A percentile compares a stretch with the other conserved stretches of the same genome.
phyloP scores from a whole-genome alignment of 2,888 invertebrate species.

The Caenorhabditis doughertyi region DNA sequence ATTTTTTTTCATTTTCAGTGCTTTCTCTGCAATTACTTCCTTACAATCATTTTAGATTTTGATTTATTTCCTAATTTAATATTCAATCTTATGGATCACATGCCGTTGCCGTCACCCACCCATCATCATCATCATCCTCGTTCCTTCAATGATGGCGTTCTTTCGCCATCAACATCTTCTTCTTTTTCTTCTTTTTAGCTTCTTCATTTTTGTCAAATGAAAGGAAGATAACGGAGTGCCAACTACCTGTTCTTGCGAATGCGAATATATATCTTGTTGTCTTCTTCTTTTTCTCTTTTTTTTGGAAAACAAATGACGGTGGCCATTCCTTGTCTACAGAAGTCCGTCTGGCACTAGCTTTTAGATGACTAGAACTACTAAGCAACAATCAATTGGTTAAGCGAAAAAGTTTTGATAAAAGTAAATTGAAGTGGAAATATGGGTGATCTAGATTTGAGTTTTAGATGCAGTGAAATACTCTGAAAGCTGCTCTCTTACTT shows the following conservation, averaged over 20 bases:
- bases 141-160: conserved; percentile 46
- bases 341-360: conserved; percentile 19
- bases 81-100: conserved; percentile 29
- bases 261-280: conserved; percentile 47
- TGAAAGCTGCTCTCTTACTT: no score
- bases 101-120: conserved; percentile 30
- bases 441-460: no score
- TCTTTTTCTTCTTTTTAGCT: conserved; percentile 7
- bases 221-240: conserved; percentile 48
- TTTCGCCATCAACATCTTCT: conserved; percentile 21
- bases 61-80: conserved; percentile 14
- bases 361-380: conserved; percentile 3
- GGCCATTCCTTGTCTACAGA: not conserved
- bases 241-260: conserved; percentile 60
- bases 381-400: not conserved
- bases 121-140: conserved; percentile 34
- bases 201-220: conserved; percentile 39
- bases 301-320: conserved; percentile 39
- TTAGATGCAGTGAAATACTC: no score
- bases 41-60: conserved; percentile 12
- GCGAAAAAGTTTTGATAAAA: no score
- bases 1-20: not conserved
- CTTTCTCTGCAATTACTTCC: conserved; percentile 1
- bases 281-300: conserved; percentile 24
- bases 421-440: no score